A percentile compares a stretch with the other conserved stretches of the same genome.
These are phyloP conservation scores for Podargus strigoides DNA, from an alignment of 2,797 vertebrate genomes.

Conservation along the genomic window DNA sequence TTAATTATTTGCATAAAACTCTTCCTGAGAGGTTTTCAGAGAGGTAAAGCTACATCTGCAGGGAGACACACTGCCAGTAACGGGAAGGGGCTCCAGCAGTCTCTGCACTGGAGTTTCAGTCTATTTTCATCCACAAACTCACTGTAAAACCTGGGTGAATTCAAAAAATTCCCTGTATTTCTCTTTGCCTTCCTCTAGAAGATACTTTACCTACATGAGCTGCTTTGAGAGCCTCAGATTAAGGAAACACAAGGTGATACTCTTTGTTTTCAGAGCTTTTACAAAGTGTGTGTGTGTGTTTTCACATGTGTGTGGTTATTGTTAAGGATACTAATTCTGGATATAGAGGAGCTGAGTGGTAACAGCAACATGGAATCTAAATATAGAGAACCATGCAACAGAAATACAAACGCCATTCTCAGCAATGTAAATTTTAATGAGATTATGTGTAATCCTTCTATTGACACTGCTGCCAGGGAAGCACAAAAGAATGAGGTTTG, in stretches of 20 bases:
- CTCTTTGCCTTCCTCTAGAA: background rate
- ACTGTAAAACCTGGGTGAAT: background rate
- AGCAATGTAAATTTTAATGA: conserved; percentile 19
- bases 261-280: background rate
- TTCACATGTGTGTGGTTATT: background rate
- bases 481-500: background rate
- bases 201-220: rapidly evolving
- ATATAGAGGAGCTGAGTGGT: background rate
- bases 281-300: background rate
- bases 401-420: background rate
- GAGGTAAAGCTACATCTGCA: background rate
- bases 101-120: background rate
- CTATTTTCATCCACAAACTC: background rate
- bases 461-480: background rate
- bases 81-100: background rate
- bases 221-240: background rate
- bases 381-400: background rate
- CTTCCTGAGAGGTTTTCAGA: background rate
- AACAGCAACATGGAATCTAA: background rate
- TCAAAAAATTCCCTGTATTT: background rate
- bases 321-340: background rate
- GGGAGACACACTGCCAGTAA: background rate
- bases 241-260: background rate
- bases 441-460: background rate
- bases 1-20: background rate